Evolutionary conservation across 2,888 invertebrate genomes (phyloP), one percentile per base, ranked within the genome.

Genomic region (Mythimna loreyi): DNA sequence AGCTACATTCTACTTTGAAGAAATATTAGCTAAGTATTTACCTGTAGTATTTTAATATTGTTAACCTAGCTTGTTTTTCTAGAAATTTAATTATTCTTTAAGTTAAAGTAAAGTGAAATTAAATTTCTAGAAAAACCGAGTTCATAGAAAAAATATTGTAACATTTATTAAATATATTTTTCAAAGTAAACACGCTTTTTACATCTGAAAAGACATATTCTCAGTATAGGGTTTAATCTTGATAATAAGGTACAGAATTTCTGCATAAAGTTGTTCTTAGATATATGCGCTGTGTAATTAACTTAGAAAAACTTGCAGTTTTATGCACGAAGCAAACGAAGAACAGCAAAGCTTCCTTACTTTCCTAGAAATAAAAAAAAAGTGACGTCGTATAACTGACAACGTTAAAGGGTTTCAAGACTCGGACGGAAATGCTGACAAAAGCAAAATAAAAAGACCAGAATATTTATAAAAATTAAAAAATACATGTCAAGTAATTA

Each of bases 301-400:
- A n/a, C 13, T 21, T 11, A 30, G 47, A 65, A 67, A 36, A 67
- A 30, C 40, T 67, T 16, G 1, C 19, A 43, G 30, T 49, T 40
- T 49, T 30, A 49, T 19, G 67, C 30, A n/a, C 19, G 49, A 23
- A 4, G 33, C 30, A 61, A 70, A 61, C 5, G 30, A 61, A 40
- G 47, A 3, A 21, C 70, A 28, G 47, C 30, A 16, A 45, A 28
- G 9, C 25, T 45, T 53, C 21, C 28, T 28, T 67, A 19, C 21
- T 68, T 58, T 52, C 13, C 5, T 52, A 3, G 11, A 68, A 58
- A 59, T 11, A 21, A 9, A 68, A 56, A 36, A 52, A 36, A 53
- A 28, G 40, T 49, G 67, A 13, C 33, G 11, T 23, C 28, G 8
- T 28, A 7, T 45, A 52, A 33, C 50, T 43, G 33, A 28, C 21